phyloP scores from a whole-genome alignment of 2,888 invertebrate genomes.

The Erebia palarica region DNA sequence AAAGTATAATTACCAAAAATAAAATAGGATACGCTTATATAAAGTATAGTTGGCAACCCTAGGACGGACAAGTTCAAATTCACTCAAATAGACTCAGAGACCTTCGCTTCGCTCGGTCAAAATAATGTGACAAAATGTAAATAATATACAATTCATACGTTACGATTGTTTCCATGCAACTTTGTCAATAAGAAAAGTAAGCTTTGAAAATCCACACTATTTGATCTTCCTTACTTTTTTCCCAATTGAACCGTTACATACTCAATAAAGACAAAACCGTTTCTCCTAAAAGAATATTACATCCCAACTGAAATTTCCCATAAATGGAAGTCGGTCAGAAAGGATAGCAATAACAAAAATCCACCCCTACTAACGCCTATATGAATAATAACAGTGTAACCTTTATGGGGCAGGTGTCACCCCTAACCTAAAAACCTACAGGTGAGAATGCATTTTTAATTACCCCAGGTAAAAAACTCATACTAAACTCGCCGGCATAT shows the following conservation, averaged over 20 bases:
- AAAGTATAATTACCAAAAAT: no score
- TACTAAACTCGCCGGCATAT: no score
- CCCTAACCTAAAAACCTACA: constrained; percentile 26
- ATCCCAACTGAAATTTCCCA: constrained; percentile 28
- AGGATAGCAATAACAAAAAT: constrained; percentile 14
- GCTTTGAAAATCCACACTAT: not conserved
- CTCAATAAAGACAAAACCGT: not conserved
- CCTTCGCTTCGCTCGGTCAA: no score
- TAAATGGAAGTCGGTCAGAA: constrained; percentile 8
- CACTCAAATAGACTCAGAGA: no score
- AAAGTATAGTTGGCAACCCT: no score
- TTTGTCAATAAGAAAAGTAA: no score
- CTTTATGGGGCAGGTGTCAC: constrained; percentile 35
- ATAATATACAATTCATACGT: no score
- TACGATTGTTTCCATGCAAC: no score
- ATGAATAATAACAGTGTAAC: constrained; percentile 17
- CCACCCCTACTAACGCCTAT: constrained; percentile 9
- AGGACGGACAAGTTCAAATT: no score
- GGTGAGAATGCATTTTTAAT: constrained; percentile 28
- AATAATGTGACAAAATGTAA: no score
- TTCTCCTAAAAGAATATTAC: not conserved
- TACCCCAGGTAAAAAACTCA: constrained; percentile 16
- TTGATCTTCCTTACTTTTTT: not conserved
- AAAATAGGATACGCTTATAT: no score
- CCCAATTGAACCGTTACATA: not conserved